A percentile compares a stretch with the other conserved stretches of the same genome.
Conservation (phyloP, 2,888 invertebrate genomes). For the Elaeidobius kamerunicus region DNA sequence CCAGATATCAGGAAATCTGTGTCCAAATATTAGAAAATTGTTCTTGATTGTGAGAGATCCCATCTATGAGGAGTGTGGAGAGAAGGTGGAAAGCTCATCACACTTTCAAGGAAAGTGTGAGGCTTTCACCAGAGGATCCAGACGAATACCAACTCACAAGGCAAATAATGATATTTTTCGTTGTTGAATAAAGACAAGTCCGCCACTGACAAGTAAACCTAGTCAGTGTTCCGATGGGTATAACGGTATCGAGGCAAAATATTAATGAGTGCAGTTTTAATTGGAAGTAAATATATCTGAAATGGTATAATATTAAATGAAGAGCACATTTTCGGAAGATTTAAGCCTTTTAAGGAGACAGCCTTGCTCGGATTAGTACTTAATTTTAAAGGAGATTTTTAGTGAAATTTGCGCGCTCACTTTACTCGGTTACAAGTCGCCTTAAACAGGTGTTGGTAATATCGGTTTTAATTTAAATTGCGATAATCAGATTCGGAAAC, state of each 20-base stretch:
- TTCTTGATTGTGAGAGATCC: too few relatives aligned
- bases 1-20: too few relatives aligned
- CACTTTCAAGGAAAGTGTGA: too few relatives aligned
- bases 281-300: constrained; percentile 25
- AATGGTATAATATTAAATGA: constrained; percentile 25
- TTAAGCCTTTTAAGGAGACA: constrained; percentile 27
- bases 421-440: constrained; percentile 12
- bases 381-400: constrained; percentile 22
- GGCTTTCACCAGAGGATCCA: too few relatives aligned
- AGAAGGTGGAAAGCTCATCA: too few relatives aligned
- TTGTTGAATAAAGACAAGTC: too few relatives aligned
- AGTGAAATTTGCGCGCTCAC: constrained; percentile 9
- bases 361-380: constrained; percentile 18
- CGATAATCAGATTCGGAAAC: background rate
- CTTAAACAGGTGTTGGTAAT: constrained; percentile 13
- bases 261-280: constrained; percentile 27
- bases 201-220: background rate
- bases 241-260: constrained; percentile 17
- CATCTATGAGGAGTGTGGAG: too few relatives aligned
- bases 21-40: too few relatives aligned
- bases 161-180: too few relatives aligned
- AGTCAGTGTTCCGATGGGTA: constrained; percentile 4
- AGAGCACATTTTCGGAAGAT: constrained; percentile 20
- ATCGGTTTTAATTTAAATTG: constrained; percentile 21
- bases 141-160: too few relatives aligned